phyloP scores from a whole-genome alignment of 2,797 vertebrate species.

The Tinamus major region DNA sequence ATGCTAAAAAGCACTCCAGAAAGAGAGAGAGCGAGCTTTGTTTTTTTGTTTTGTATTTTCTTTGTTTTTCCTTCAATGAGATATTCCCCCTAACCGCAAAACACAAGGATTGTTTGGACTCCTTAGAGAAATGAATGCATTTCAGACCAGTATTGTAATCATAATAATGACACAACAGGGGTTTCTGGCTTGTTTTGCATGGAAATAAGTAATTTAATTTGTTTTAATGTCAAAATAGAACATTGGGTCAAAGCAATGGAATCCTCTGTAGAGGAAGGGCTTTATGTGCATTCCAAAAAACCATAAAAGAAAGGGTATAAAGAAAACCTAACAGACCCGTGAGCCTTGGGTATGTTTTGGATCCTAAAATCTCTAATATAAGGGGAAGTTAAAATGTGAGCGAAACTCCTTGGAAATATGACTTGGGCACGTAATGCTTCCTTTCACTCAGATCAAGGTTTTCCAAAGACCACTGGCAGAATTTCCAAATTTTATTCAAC shows the following conservation, averaged over 20 bases:
- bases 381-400: background rate
- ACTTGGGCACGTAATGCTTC: fast-evolving
- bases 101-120: background rate
- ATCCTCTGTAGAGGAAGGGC: background rate
- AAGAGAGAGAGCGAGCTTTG: background rate
- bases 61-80: fast-evolving
- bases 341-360: background rate
- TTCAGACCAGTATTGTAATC: background rate
- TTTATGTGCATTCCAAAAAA: background rate
- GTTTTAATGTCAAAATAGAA: conserved; percentile 48
- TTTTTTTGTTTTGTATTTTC: too few relatives aligned
- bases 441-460: background rate
- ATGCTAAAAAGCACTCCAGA: conserved; percentile 11
- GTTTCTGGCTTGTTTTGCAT: conserved; percentile 29
- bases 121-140: conserved; percentile 8
- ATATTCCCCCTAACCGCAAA: background rate
- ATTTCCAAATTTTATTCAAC: background rate
- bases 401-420: background rate
- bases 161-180: conserved; percentile 31
- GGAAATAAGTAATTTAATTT: conserved; percentile 54
- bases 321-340: background rate
- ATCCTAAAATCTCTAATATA: background rate
- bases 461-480: background rate
- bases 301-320: background rate
- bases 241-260: conserved; percentile 12